These are phyloP conservation scores for Rhodophaea formosa DNA, from an alignment of 2,888 invertebrate species.

Conservation along the genomic window DNA sequence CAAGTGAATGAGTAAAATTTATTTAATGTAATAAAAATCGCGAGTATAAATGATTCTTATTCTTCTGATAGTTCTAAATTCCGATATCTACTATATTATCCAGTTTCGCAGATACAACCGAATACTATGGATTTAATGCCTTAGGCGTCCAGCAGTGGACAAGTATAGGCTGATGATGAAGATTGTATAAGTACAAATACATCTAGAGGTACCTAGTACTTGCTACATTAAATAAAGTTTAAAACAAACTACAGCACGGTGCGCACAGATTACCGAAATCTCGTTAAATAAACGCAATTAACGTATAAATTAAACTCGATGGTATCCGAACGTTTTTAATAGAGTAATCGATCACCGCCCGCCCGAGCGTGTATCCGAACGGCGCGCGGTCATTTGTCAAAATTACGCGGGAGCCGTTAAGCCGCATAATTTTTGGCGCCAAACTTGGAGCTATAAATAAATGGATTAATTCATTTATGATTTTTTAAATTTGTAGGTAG, in stretches of 20 bases:
- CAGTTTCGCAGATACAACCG: no score
- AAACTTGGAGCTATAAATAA: conserved; percentile 40
- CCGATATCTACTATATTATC: no score
- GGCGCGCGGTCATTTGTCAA: conserved; percentile 62
- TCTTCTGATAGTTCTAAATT: no score
- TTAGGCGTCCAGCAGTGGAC: no score
- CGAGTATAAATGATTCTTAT: no score
- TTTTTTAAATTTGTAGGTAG: background rate
- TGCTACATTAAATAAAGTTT: background rate
- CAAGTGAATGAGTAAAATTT: no score
- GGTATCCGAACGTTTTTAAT: conserved; percentile 35
- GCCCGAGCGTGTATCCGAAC: conserved; percentile 57
- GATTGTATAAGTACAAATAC: no score
- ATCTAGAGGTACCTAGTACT: no score
- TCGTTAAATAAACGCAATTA: conserved; percentile 23
- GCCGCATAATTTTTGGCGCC: conserved; percentile 79
- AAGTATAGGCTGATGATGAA: no score
- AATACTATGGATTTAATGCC: no score
- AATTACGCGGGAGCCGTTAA: conserved; percentile 73
- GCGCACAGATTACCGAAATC: conserved; percentile 9
- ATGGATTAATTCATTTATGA: background rate
- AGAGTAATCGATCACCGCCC: conserved; percentile 60
- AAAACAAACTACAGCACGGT: conserved; percentile 2
- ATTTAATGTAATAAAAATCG: no score
- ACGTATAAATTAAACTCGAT: conserved; percentile 24